Percentiles rank a stretch among this genome's conserved stretches.
Conservation (phyloP, 2,888 invertebrate species). For the Criorhina ranunculi region DNA sequence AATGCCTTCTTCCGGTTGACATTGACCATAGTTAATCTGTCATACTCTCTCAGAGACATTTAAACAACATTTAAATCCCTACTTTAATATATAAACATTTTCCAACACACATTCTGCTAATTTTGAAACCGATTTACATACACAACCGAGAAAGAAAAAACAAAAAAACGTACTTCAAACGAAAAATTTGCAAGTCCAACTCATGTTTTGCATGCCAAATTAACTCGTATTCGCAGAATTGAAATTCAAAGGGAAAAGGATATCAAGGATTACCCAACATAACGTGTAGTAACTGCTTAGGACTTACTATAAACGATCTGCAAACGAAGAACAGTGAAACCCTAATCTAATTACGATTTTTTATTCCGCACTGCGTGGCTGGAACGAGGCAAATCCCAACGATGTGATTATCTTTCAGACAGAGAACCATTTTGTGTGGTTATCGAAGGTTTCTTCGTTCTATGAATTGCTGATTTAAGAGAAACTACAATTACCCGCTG, state of each 20-base stretch:
- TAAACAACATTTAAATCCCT: too few species aligned
- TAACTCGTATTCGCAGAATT: constrained; percentile 1
- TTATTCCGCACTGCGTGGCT: neutral
- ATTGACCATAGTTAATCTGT: too few species aligned
- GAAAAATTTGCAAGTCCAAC: neutral
- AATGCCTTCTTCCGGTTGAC: constrained; percentile 2
- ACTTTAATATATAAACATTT: too few species aligned
- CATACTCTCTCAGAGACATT: too few species aligned
- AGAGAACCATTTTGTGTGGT: neutral
- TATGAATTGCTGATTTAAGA: constrained; percentile 37
- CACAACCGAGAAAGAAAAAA: constrained; percentile 14
- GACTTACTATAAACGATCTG: constrained; percentile 27
- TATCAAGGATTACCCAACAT: constrained; percentile 29
- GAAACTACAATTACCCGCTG: neutral
- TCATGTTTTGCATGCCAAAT: constrained; percentile 31
- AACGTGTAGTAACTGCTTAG: constrained; percentile 20
- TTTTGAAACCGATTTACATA: constrained; percentile 32
- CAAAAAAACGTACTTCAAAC: constrained; percentile 11
- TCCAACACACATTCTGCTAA: constrained; percentile 21
- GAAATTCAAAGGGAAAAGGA: neutral
- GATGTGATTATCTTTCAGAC: constrained; percentile 36
- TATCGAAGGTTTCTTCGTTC: neutral
- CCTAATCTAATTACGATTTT: constrained; percentile 47
- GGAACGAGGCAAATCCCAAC: constrained; percentile 25
- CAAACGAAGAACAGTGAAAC: constrained; percentile 22